Evolutionary conservation across 2,797 vertebrate genomes (phyloP).

Genomic region (Spondyliosoma cantharus): DNA sequence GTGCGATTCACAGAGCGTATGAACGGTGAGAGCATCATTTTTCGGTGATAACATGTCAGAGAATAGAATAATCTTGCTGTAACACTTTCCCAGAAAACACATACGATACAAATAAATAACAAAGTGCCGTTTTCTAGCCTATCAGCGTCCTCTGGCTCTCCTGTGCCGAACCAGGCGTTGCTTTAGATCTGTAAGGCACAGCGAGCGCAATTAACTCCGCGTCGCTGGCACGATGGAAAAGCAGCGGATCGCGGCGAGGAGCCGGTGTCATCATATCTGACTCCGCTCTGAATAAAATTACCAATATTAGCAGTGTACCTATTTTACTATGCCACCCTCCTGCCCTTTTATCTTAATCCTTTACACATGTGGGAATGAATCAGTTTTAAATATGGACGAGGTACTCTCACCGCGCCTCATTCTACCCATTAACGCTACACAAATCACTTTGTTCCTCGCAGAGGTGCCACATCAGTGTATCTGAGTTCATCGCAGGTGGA

Average conservation of each 20-base stretch:
- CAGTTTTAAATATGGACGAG: slow-evolving; percentile 31
- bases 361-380: slow-evolving; percentile 27
- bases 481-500: slow-evolving; percentile 4
- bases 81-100: no score
- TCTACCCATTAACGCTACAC: slow-evolving; percentile 25
- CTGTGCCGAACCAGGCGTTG: neutral
- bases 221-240: neutral
- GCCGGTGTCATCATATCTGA: slow-evolving; percentile 11
- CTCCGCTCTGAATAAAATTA: slow-evolving; percentile 21
- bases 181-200: neutral
- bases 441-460: slow-evolving; percentile 7
- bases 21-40: no score
- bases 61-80: no score
- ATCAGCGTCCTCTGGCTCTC: neutral
- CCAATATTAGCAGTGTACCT: slow-evolving; percentile 7
- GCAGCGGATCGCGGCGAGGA: neutral
- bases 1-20: no score
- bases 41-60: no score
- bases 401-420: neutral
- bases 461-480: neutral
- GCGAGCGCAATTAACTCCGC: neutral
- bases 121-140: neutral
- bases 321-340: neutral
- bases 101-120: no score
- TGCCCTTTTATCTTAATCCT: slow-evolving; percentile 51